These are phyloP conservation scores for Anodontia alba DNA, from an alignment of 2,888 invertebrate species.

Conservation along the genomic window DNA sequence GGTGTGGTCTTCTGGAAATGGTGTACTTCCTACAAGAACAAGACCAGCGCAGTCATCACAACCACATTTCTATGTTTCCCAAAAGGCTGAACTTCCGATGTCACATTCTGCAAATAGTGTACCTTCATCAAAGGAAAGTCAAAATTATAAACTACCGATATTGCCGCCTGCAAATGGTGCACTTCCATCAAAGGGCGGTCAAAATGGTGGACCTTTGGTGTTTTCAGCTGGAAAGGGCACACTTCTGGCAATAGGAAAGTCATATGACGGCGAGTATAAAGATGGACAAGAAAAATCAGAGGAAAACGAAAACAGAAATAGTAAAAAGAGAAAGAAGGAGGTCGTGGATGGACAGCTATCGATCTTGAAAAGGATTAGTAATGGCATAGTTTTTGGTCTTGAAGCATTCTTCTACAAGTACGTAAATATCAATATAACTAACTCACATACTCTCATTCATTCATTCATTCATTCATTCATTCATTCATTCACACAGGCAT, in stretches of 20 bases:
- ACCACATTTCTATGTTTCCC: not conserved
- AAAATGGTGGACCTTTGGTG: too few species aligned
- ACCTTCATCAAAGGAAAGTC: not conserved
- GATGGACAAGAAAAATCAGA: too few species aligned
- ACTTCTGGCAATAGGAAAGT: too few species aligned
- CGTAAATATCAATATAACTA: too few species aligned
- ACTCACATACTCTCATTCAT: too few species aligned
- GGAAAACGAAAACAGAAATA: not conserved
- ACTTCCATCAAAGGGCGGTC: too few species aligned
- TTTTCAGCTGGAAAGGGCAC: too few species aligned
- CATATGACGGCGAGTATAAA: too few species aligned
- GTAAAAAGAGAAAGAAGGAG: not conserved
- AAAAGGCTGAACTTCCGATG: not conserved
- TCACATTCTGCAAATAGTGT: not conserved
- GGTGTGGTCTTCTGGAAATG: too few species aligned
- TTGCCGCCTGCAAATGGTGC: not conserved
- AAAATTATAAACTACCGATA: not conserved
- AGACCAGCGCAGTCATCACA: not conserved
- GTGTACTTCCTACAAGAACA: too few species aligned
- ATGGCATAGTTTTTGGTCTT: not conserved
- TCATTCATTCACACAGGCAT: too few species aligned
- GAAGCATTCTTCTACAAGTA: conserved; percentile 8
- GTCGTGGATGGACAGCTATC: not conserved
- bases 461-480: too few species aligned
- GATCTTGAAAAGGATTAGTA: not conserved